Percentiles rank a stretch among this genome's conserved stretches.
Conservation (phyloP, 1,140 invertebrate genomes). For the Drosophila ananassae region DNA sequence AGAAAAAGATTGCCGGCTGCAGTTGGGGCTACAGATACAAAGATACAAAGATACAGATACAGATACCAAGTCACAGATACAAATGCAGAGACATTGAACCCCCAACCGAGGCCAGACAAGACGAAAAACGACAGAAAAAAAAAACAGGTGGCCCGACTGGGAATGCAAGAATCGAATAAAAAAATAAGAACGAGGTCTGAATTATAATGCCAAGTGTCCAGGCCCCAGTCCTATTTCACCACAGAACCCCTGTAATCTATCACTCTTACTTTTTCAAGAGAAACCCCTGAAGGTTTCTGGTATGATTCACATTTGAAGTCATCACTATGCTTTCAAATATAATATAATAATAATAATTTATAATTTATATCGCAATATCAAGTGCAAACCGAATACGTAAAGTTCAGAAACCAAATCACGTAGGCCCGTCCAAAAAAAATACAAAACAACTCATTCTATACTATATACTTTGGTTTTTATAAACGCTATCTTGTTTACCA, state of each 20-base stretch:
- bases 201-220: slow-evolving; percentile 21
- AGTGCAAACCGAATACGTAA: too few species aligned
- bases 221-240: too few species aligned
- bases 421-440: too few species aligned
- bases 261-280: too few species aligned
- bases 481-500: too few species aligned
- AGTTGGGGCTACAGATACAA: not conserved
- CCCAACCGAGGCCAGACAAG: slow-evolving; percentile 54
- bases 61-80: slow-evolving; percentile 1
- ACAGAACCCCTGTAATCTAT: not conserved
- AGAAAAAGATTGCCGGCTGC: not conserved
- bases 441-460: too few species aligned
- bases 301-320: not conserved
- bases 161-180: slow-evolving; percentile 3
- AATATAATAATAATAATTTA: too few species aligned
- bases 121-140: slow-evolving; percentile 19
- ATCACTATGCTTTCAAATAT: too few species aligned
- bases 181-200: slow-evolving; percentile 4
- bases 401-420: too few species aligned
- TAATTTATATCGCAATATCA: too few species aligned
- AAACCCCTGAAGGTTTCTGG: too few species aligned
- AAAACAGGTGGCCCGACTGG: slow-evolving; percentile 36
- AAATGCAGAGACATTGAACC: slow-evolving; percentile 37
- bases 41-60: slow-evolving; percentile 19
- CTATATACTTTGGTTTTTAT: too few species aligned